A percentile compares a stretch with the other conserved stretches of the same genome.
phyloP scores from a whole-genome alignment of 2,113 vertebrate species.

The Rattus norvegicus region GRCr8 NC_086031.1:66398001-66398500 shows the following conservation, averaged over 20 bases:
- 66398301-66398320: neutral
- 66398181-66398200: neutral
- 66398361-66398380: neutral
- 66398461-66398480: neutral
- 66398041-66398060: neutral
- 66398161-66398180: neutral
- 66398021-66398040: neutral
- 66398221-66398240: too few species aligned
- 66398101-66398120: neutral
- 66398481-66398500: neutral
- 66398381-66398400: neutral
- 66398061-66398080: constrained; percentile 16
- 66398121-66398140: neutral
- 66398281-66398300: neutral
- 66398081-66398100: neutral
- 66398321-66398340: neutral
- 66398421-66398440: neutral
- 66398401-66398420: neutral
- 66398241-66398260: neutral
- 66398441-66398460: neutral
- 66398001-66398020: neutral
- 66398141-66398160: neutral
- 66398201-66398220: neutral
- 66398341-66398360: neutral
- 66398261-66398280: too few species aligned